Conservation (phyloP, 2,797 vertebrate species). For the Apogon hyalosoma region DNA sequence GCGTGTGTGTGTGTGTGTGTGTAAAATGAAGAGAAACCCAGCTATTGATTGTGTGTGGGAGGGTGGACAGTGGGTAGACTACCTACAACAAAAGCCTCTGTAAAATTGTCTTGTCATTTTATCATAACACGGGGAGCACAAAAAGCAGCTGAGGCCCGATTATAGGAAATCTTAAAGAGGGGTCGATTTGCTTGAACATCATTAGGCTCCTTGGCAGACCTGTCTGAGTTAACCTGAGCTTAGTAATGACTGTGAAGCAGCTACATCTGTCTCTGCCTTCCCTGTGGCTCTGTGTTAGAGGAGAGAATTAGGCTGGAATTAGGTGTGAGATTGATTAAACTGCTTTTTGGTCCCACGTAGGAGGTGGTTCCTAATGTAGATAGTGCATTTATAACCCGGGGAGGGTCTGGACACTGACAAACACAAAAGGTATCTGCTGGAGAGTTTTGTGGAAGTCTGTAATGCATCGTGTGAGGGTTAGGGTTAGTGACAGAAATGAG, state of each 20-base stretch:
- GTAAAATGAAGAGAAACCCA: slow-evolving; percentile 33
- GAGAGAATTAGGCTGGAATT: slow-evolving; percentile 61
- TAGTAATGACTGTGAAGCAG: slow-evolving; percentile 57
- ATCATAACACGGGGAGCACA: slow-evolving; percentile 37
- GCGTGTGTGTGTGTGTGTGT: slow-evolving; percentile 8
- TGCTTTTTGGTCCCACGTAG: slow-evolving; percentile 46
- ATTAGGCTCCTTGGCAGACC: slow-evolving; percentile 40
- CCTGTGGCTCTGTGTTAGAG: slow-evolving; percentile 42
- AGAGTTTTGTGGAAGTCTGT: slow-evolving; percentile 17
- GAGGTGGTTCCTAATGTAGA: slow-evolving; percentile 48
- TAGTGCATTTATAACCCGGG: slow-evolving; percentile 50
- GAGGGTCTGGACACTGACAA: slow-evolving; percentile 33
- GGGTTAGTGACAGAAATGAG: slow-evolving; percentile 12
- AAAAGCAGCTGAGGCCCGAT: slow-evolving; percentile 22
- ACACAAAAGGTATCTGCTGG: slow-evolving; percentile 41
- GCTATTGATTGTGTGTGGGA: slow-evolving; percentile 51
- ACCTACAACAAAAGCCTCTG: slow-evolving; percentile 49
- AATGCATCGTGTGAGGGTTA: neutral
- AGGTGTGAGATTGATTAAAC: slow-evolving; percentile 69
- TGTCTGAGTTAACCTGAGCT: slow-evolving; percentile 44
- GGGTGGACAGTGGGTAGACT: slow-evolving; percentile 16
- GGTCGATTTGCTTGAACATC: slow-evolving; percentile 48
- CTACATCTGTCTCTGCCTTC: slow-evolving; percentile 63
- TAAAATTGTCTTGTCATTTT: slow-evolving; percentile 51
- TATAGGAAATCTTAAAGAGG: slow-evolving; percentile 43